Percentiles rank a stretch among this genome's conserved stretches.
phyloP scores from a whole-genome alignment of 2,797 vertebrate species.

The Chelonia mydas region DNA sequence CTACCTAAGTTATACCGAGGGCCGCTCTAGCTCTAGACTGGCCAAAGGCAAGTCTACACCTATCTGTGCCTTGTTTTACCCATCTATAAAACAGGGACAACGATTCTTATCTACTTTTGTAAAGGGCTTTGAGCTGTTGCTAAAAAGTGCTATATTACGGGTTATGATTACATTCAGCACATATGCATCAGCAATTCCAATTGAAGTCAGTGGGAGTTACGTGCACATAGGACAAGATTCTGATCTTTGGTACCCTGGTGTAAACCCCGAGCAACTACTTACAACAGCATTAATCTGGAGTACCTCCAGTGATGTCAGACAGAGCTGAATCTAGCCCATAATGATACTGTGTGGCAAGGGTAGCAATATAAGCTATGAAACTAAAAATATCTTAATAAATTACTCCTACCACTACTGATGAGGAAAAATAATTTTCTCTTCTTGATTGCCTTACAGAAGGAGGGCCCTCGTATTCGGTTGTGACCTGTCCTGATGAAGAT shows the following conservation, averaged over 20 bases:
- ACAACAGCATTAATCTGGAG: background rate
- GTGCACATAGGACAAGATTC: background rate
- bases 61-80: background rate
- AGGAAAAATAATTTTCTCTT: slow-evolving; percentile 51
- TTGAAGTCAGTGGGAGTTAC: background rate
- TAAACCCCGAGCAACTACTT: background rate
- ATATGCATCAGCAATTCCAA: background rate
- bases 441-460: slow-evolving; percentile 8
- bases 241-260: background rate
- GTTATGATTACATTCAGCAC: background rate
- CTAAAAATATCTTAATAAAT: background rate
- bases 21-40: background rate
- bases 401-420: background rate
- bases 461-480: slow-evolving; percentile 70
- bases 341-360: background rate
- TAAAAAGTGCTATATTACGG: background rate
- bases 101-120: background rate
- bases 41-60: too few relatives aligned
- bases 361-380: background rate
- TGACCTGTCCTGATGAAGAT: slow-evolving; percentile 83
- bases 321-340: background rate
- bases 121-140: background rate
- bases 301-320: background rate
- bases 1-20: background rate
- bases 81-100: background rate